Percentiles rank a stretch among this genome's conserved stretches.
These are phyloP conservation scores for Habrosyne pyritoides DNA, from an alignment of 2,888 invertebrate species.

Conservation along the genomic window DNA sequence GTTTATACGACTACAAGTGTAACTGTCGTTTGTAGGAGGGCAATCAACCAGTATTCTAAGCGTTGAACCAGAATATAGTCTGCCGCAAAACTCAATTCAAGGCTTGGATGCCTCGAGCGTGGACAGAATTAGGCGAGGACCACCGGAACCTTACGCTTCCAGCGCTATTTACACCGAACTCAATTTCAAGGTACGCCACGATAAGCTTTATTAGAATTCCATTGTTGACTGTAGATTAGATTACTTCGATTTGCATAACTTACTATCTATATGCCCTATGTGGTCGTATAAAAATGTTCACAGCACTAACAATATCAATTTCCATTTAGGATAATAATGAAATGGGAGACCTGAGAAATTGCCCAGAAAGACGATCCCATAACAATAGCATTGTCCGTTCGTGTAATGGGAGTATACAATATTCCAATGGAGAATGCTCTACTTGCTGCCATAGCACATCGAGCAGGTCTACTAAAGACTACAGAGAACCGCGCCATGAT, in stretches of 20 bases:
- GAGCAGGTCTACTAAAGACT: slow-evolving; percentile 78
- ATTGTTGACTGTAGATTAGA: slow-evolving; percentile 63
- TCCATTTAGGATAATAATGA: slow-evolving; percentile 74
- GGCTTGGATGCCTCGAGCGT: slow-evolving; percentile 74
- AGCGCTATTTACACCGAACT: slow-evolving; percentile 82
- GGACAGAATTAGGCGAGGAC: slow-evolving; percentile 71
- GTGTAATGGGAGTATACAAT: slow-evolving; percentile 78
- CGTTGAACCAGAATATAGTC: slow-evolving; percentile 77
- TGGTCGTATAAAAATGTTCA: slow-evolving; percentile 26
- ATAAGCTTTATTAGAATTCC: slow-evolving; percentile 64
- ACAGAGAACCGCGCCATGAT: slow-evolving; percentile 73
- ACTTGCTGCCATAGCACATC: slow-evolving; percentile 80
- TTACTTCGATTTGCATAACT: slow-evolving; percentile 64
- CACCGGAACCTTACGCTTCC: slow-evolving; percentile 78
- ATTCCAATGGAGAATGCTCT: slow-evolving; percentile 78
- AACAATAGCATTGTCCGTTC: slow-evolving; percentile 81
- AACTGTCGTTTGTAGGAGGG: slow-evolving; percentile 54
- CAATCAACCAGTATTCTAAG: slow-evolving; percentile 75
- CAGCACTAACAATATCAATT: slow-evolving; percentile 49
- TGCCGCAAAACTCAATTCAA: slow-evolving; percentile 78
- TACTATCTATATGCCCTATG: slow-evolving; percentile 37
- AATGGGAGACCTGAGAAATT: slow-evolving; percentile 73
- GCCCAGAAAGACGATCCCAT: slow-evolving; percentile 76
- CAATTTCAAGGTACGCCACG: slow-evolving; percentile 77
- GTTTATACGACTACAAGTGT: slow-evolving; percentile 16